phyloP scores from a whole-genome alignment of 2,113 vertebrate species.

The Grammomys surdaster region DNA sequence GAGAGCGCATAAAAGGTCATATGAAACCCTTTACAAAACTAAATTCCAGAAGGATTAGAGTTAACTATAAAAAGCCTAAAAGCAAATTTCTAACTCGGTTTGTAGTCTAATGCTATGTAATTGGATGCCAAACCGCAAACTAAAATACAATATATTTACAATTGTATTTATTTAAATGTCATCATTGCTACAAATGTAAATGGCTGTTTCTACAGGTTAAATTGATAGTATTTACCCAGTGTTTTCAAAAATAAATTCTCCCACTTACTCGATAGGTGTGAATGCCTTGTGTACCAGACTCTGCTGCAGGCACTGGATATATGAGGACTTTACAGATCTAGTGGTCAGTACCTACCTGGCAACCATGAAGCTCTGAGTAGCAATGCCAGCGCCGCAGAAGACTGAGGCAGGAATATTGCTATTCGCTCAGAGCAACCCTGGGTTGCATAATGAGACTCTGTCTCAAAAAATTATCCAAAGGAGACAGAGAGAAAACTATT shows the following conservation, averaged over 20 bases:
- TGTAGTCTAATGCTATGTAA: neutral
- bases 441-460: neutral
- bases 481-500: neutral
- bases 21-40: conserved; percentile 7
- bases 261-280: neutral
- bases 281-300: neutral
- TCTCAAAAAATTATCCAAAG: neutral
- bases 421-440: neutral
- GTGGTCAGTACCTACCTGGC: neutral
- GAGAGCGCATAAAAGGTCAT: too few species aligned
- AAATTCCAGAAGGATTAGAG: conserved; percentile 34
- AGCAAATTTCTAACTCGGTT: neutral
- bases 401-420: too few species aligned
- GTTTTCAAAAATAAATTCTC: conserved; percentile 7
- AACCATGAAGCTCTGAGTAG: neutral
- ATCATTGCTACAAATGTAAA: neutral
- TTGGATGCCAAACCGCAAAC: neutral
- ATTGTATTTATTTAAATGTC: neutral
- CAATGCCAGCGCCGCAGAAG: too few species aligned
- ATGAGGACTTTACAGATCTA: neutral
- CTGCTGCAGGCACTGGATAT: neutral
- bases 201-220: neutral
- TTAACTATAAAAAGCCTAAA: conserved; percentile 20
- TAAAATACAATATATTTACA: conserved; percentile 16
- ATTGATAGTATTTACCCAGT: neutral